Base-by-base conservation (phyloP, 2,797 vertebrate genomes). In the Myiothlypis coronata region DNA sequence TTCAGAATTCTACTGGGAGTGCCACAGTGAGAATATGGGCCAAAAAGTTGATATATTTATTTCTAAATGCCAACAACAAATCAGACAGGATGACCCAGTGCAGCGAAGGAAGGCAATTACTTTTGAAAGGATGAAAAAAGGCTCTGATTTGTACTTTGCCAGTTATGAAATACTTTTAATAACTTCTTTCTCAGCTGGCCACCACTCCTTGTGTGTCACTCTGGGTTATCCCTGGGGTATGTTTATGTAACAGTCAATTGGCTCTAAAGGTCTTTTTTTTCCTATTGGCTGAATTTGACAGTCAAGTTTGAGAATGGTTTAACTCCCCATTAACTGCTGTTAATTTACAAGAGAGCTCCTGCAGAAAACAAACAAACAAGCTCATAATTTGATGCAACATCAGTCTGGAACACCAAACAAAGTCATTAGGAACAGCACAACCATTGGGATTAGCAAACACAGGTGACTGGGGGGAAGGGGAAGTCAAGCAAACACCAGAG, bases 331-430 rank as follows among this genome's bases (percentile, higher is more conserved):
- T 97, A 97, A 92, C 75, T 56, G 50, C 50, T 96, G 57, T 11
- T 96, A 97, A 97, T 97, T 97, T 95, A 95, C 90, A 87, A 91
- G 82, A 91, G 37, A 96, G 93, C 65, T 94, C 93, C 90, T 75
- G 34, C 80, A 89, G 92, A 87, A 94, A 92, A 70, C 65, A 96
- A 96, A 90, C 59, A 94, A 89, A 15, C 43, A 87, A 83, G 43
- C 44, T 86, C 67, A 22, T 60, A 70, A 97, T 97, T 96, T 97
- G 95, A 96, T 96, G 89, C 83, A 96, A 89, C 77, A 91, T 84
- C 89, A 92, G 85, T 72, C 77, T 95, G 80, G 49, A 95, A 94
- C 87, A 93, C 77, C 89, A 80, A 92, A 93, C 88, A 96, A 96
- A 90, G 75, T 61, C 89, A 95, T 97, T 96, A 97, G 78, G 87